Evolutionary conservation across 2,113 vertebrate genomes (phyloP), one percentile per base, ranked within the genome.

Genomic region (Nipponia nippon): DNA sequence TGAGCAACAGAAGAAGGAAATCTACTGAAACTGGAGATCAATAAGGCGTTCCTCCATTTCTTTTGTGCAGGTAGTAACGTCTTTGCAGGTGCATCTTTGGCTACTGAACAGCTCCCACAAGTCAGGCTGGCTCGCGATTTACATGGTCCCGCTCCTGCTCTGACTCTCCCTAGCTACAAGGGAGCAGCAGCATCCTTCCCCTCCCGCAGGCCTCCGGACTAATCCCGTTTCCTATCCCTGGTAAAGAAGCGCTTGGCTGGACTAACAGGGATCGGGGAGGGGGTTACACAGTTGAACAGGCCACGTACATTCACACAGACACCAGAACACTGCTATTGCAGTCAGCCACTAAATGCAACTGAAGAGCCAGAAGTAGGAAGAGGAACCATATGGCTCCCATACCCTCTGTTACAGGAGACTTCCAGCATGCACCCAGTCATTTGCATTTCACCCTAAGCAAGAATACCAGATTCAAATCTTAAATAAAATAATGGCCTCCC

Each of bases 281-380:
- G 62, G 67, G 50, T 22, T 62, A 34, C 9, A 7, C 8, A 49
- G 26, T 3, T 34, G 11, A 27, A 55, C 20, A 15, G 30, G 36
- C n/a, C 13, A 0, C 0, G 7, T 4, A 25, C 32, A 4, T 0
- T 38, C 18, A 25, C 18, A 34, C 7, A 14, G 38, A 53, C 17
- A 32, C 36, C 16, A 1, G 1, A 38, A 8, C 36, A 71, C 17
- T 5, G 42, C 20, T 16, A 56, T 30, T 0, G 26, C 67, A 47
- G 55, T n/a, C 70, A 70, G 46, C 75, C 58, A 13, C 70, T 13
- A 25, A 78, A 50, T 2, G 19, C 52, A 58, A 7, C 32, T 18
- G 38, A 23, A 26, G 30, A 89, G 63, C 14, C n/a, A 58, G 21
- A 21, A 56, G 12, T 3, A 56, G 34, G 4, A 47, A 53, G 44